Evolutionary conservation across 2,797 vertebrate species (phyloP).

Genomic region (Hippocampus kuda): DNA sequence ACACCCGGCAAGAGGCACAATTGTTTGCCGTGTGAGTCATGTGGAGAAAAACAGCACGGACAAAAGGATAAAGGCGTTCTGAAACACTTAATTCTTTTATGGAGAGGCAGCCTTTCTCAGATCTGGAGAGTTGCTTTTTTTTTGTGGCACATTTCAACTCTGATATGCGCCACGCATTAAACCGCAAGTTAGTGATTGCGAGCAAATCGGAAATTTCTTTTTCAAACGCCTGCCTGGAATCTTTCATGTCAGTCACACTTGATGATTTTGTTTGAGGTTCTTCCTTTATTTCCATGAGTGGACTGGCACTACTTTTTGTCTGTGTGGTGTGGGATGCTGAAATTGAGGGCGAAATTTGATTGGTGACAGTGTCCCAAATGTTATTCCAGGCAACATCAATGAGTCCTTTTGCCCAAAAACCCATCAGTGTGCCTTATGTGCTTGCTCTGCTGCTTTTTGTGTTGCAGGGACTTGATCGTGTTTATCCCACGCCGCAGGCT

Average conservation of each 20-base stretch:
- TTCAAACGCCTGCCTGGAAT: constrained; percentile 19
- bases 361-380: not conserved
- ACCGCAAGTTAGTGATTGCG: constrained; percentile 8
- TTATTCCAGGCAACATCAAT: not conserved
- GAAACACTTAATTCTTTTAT: too few relatives aligned
- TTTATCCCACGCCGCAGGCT: constrained; percentile 46
- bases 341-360: too few relatives aligned
- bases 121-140: not conserved
- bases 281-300: constrained; percentile 6
- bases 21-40: constrained; percentile 4
- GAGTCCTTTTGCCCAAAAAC: not conserved
- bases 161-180: too few relatives aligned
- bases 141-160: constrained; percentile 14
- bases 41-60: constrained; percentile 22
- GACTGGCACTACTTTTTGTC: not conserved
- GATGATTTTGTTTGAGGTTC: not conserved
- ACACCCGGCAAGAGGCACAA: constrained; percentile 10
- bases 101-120: too few relatives aligned
- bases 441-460: not conserved
- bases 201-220: constrained; percentile 22
- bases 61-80: not conserved
- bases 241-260: constrained; percentile 3
- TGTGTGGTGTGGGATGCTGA: not conserved
- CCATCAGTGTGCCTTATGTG: too few relatives aligned
- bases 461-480: constrained; percentile 5